Conservation (phyloP, 2,113 vertebrate genomes). For the Syngnathoides biaculeatus region DNA sequence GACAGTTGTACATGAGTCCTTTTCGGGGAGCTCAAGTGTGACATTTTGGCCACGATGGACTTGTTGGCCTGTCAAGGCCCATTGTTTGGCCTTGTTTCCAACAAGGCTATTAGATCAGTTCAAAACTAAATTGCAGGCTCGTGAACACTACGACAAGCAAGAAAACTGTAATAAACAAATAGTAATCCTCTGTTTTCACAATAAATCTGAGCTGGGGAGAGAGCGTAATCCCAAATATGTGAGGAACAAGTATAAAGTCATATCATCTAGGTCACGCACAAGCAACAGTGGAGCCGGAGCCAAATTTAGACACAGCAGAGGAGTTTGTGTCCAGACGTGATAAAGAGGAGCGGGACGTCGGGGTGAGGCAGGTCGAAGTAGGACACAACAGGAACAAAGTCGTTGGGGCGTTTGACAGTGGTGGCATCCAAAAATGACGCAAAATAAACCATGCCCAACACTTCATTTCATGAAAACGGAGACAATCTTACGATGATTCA, state of each 20-base stretch:
- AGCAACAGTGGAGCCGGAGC: constrained; percentile 29
- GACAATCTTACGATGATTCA: background rate
- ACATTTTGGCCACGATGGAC: background rate
- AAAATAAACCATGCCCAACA: background rate
- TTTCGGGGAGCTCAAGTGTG: too few relatives aligned
- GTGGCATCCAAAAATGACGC: background rate
- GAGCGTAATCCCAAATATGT: constrained; percentile 48
- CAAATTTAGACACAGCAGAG: constrained; percentile 54
- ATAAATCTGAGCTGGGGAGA: constrained; percentile 25
- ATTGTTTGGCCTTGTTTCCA: constrained; percentile 19
- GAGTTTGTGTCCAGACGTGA: constrained; percentile 56
- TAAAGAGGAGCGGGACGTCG: constrained; percentile 35
- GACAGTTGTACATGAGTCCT: background rate
- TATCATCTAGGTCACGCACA: constrained; percentile 57
- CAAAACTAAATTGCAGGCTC: constrained; percentile 20
- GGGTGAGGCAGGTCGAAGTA: constrained; percentile 15
- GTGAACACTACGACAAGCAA: constrained; percentile 2
- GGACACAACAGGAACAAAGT: constrained; percentile 32
- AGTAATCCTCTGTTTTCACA: constrained; percentile 61
- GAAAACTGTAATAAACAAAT: constrained; percentile 25
- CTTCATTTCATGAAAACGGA: background rate
- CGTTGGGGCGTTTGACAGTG: background rate
- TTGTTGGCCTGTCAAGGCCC: background rate
- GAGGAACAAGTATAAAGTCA: constrained; percentile 34
- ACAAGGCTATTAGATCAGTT: constrained; percentile 11